Base-by-base conservation (phyloP, 1,140 invertebrate species). In the Drosophila orena region DNA sequence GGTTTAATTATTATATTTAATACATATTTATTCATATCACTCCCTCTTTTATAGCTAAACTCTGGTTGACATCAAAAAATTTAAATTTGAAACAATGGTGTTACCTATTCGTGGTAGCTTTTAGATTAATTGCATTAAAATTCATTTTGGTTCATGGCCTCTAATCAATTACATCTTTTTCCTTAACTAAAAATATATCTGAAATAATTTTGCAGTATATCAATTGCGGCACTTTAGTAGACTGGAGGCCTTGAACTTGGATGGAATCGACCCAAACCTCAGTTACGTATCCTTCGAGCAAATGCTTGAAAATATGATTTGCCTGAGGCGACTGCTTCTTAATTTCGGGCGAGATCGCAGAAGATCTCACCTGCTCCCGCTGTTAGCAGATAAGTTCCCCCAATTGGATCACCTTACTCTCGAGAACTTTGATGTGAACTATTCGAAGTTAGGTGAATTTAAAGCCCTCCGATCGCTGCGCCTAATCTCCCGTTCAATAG, bases 381-480 rank as follows among this genome's bases (percentile, higher is more conserved):
- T 35, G 4, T 8, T 86, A 11, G 37, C 66, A 8, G 37, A 22
- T 0, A 44, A 60, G 24, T 83, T 85, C 7, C 65, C 62, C 0
- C 38, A 24, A 4, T 24, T 88, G 35, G 75, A 77, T 42, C 79
- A 88, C 14, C 24, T 88, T 11, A 83, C 83, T 12, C 20, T 88
- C 22, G 71, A 89, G 6, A 83, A 79, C 62, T 89, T 88, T 30
- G 50, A 79, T 8, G 12, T 30, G 2, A 54, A 17, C 8, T 15
- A 60, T 1, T 7, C 1, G 0, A 66, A 86, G 22, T 0, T 88
- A 11, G 83, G 84, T 1, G 49, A 83, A 1, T 89, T 83, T 12
- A 49, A 40, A 0, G 7, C 50, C 0, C 59, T 88, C 0, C 61
- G 61, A 15, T 77, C 84, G 0, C 38, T 88, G 11, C 46, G 66